phyloP scores from a whole-genome alignment of 2,888 invertebrate genomes.

The Meta bourneti region DNA sequence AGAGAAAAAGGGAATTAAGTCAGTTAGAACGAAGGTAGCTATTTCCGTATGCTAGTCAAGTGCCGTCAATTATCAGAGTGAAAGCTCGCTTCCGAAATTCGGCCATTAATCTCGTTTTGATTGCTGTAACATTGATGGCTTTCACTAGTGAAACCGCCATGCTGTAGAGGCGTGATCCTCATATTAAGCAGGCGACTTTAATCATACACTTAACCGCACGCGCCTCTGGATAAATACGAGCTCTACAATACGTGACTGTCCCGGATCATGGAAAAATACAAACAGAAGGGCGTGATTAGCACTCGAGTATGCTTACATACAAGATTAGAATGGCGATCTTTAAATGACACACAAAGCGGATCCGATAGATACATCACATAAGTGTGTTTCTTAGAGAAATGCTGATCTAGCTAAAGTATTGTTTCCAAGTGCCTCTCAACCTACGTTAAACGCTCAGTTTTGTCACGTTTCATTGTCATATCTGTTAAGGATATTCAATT shows the following conservation, averaged over 20 bases:
- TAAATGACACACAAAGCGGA: too few relatives aligned
- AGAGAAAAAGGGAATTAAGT: too few relatives aligned
- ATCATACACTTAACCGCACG: conserved; percentile 48
- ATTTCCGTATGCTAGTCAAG: conserved; percentile 42
- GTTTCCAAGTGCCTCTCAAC: too few relatives aligned
- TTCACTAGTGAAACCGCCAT: conserved; percentile 52
- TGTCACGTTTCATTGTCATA: background rate
- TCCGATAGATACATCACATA: too few relatives aligned
- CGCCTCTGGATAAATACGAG: conserved; percentile 52
- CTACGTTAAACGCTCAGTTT: background rate
- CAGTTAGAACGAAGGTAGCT: background rate
- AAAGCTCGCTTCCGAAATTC: conserved; percentile 33
- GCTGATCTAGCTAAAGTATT: too few relatives aligned
- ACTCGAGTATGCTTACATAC: too few relatives aligned
- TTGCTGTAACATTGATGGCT: conserved; percentile 63
- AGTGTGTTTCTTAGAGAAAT: too few relatives aligned
- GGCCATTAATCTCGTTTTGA: conserved; percentile 67
- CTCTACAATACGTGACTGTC: background rate
- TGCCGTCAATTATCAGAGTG: conserved; percentile 58
- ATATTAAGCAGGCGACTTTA: conserved; percentile 58
- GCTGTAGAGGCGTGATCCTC: conserved; percentile 55
- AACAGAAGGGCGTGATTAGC: background rate
- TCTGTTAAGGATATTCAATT: too few relatives aligned
- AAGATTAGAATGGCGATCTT: too few relatives aligned
- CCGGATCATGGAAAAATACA: background rate